A percentile compares a stretch with the other conserved stretches of the same genome.
Evolutionary conservation across 2,113 vertebrate species (phyloP).

Genomic region (Leuciscus idus): DNA sequence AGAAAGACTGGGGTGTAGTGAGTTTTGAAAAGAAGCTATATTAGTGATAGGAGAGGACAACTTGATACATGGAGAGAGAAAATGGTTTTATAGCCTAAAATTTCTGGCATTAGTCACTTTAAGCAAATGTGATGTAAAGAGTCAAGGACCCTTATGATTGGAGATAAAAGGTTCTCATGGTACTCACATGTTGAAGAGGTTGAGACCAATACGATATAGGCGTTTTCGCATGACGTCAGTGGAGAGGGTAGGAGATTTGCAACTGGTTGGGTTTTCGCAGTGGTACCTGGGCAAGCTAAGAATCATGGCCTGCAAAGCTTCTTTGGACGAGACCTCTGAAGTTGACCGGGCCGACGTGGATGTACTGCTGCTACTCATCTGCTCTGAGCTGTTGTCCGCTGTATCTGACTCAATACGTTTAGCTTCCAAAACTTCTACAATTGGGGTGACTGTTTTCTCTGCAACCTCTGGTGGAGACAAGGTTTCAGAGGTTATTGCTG

Average conservation of each 20-base stretch:
- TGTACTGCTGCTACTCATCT: conserved; percentile 91
- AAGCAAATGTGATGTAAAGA: not conserved
- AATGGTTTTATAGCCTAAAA: not conserved
- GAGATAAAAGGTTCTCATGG: not conserved
- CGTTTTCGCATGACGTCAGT: conserved; percentile 96
- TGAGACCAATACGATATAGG: conserved; percentile 97
- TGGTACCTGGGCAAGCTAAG: conserved; percentile 96
- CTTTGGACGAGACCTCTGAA: conserved; percentile 88
- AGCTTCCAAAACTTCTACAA: conserved; percentile 71
- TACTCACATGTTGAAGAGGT: conserved; percentile 98
- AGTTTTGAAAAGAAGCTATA: not conserved
- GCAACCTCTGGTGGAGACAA: conserved; percentile 26
- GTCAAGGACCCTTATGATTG: not conserved
- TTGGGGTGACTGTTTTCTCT: conserved; percentile 47
- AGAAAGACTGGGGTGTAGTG: not conserved
- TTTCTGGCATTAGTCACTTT: not conserved
- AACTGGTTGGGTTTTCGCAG: conserved; percentile 95
- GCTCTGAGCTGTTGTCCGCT: conserved; percentile 86
- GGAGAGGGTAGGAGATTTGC: conserved; percentile 94
- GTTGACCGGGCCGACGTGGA: conserved; percentile 90
- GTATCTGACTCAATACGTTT: conserved; percentile 81
- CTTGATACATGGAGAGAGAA: not conserved
- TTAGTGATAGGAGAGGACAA: not conserved
- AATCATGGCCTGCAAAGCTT: conserved; percentile 96
- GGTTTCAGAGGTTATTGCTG: conserved; percentile 39